These are phyloP conservation scores for Oceanodroma tethys DNA, from an alignment of 2,113 vertebrate species.

Conservation along the genomic window DNA sequence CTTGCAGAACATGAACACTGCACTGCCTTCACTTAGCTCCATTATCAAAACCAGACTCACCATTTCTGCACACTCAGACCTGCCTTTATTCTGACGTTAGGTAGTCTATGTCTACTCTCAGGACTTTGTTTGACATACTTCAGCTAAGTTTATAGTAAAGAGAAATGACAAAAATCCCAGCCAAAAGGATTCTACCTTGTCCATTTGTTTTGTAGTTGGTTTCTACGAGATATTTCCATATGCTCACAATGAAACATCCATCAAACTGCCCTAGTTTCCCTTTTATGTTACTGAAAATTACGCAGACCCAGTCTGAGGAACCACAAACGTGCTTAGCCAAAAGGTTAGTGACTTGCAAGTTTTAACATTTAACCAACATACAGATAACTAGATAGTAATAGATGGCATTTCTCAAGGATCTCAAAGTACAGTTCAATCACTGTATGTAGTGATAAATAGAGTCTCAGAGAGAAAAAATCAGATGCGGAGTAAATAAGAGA, in stretches of 20 bases:
- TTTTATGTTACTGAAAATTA: background rate
- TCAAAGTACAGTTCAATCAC: background rate
- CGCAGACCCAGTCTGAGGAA: background rate
- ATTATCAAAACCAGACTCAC: background rate
- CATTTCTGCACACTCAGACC: background rate
- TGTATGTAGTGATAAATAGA: background rate
- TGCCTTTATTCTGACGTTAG: background rate
- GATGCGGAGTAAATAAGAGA: background rate
- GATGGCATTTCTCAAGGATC: background rate
- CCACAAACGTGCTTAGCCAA: accelerated
- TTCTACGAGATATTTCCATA: background rate
- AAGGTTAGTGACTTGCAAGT: background rate
- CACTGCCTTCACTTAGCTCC: background rate
- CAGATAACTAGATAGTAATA: background rate
- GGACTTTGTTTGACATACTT: background rate
- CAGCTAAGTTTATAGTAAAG: background rate
- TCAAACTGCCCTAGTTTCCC: background rate
- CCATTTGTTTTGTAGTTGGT: background rate
- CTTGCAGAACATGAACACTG: background rate
- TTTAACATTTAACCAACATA: background rate
- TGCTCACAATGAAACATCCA: background rate
- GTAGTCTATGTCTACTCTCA: background rate
- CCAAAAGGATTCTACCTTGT: background rate
- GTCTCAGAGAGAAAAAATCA: background rate
- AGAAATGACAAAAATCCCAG: background rate